A percentile compares a stretch with the other conserved stretches of the same genome.
These are phyloP conservation scores for Pomphorhynchus laevis DNA, from an alignment of 1,140 invertebrate genomes.

Conservation along the genomic window DNA sequence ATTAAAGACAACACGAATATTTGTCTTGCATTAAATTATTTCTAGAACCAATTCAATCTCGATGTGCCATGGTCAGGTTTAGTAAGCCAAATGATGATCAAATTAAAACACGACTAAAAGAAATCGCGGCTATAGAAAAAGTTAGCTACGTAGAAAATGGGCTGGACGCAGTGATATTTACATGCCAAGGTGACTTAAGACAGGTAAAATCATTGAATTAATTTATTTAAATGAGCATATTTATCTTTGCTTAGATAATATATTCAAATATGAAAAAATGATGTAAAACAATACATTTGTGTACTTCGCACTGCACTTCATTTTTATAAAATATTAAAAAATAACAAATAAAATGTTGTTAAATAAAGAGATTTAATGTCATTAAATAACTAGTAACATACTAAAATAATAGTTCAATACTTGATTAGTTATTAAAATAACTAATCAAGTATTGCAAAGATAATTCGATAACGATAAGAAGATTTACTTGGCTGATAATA, in stretches of 20 bases:
- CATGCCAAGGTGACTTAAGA: slow-evolving; percentile 87
- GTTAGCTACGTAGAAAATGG: slow-evolving; percentile 61
- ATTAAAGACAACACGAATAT: background rate
- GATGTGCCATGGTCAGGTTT: slow-evolving; percentile 83
- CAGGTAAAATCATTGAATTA: slow-evolving; percentile 20
- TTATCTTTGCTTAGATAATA: too few relatives aligned
- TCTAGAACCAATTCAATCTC: slow-evolving; percentile 68
- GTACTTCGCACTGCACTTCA: too few relatives aligned
- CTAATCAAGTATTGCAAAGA: too few relatives aligned
- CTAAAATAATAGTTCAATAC: too few relatives aligned
- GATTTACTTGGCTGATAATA: too few relatives aligned
- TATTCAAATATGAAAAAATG: background rate
- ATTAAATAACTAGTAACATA: too few relatives aligned
- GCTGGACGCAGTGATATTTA: slow-evolving; percentile 73
- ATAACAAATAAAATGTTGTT: too few relatives aligned
- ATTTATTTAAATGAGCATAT: background rate
- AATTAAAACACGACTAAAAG: slow-evolving; percentile 38
- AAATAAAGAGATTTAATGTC: too few relatives aligned
- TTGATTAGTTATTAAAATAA: too few relatives aligned
- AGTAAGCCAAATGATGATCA: slow-evolving; percentile 47
- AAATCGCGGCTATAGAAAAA: slow-evolving; percentile 36
- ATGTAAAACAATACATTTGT: too few relatives aligned
- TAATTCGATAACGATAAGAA: too few relatives aligned
- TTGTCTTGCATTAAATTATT: slow-evolving; percentile 5
- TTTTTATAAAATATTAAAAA: too few relatives aligned